phyloP scores from a whole-genome alignment of 2,797 vertebrate species.

The Sitta carolinensis region DNA sequence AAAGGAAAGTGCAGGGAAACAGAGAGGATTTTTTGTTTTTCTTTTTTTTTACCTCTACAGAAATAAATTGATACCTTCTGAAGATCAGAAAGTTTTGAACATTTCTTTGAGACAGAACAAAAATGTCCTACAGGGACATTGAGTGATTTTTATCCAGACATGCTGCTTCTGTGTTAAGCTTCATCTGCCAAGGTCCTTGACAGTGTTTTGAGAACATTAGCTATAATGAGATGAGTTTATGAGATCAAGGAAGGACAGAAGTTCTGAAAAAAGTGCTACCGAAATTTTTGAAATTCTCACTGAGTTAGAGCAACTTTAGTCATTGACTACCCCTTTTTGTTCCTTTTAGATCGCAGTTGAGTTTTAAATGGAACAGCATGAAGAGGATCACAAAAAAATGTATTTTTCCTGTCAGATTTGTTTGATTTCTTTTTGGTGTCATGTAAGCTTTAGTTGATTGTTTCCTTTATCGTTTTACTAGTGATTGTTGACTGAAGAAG shows the following conservation, averaged over 20 bases:
- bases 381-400: not conserved
- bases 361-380: not conserved
- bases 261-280: not conserved
- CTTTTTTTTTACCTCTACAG: not conserved
- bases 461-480: not conserved
- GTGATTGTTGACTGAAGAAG: not conserved
- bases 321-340: not conserved
- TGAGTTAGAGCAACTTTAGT: not conserved
- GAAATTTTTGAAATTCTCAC: not conserved
- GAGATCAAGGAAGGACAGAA: not conserved
- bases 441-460: not conserved
- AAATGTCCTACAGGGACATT: not conserved
- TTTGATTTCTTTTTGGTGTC: not conserved
- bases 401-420: not conserved
- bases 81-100: not conserved
- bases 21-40: accelerated
- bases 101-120: not conserved
- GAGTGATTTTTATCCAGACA: not conserved
- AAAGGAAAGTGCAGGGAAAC: not conserved
- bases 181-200: not conserved
- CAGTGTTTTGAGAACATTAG: not conserved
- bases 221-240: not conserved
- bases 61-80: not conserved
- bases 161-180: not conserved
- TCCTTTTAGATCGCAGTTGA: not conserved